Base-by-base conservation (phyloP, 2,888 invertebrate genomes). In the Drosophila meridiana region DNA sequence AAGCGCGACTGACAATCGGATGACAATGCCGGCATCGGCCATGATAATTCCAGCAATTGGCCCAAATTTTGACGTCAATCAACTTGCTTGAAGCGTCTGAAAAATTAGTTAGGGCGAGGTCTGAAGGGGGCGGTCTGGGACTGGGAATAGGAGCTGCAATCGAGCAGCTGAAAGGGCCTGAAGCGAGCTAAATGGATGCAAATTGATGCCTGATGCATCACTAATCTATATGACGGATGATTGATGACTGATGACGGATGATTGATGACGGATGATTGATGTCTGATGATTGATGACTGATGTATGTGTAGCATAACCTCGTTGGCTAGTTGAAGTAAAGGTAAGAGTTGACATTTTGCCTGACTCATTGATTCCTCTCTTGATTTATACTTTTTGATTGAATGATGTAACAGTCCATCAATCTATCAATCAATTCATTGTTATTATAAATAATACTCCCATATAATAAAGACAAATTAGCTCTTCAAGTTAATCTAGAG, bases 1-100 rank as follows among this genome's bases (percentile, higher is more conserved):
- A 81, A 87, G 84, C 70, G 66, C 68, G 69, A 64, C 68, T 69
- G 81, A 80, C 81, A 88, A 85, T 77, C 78, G 55, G 74, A 59
- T 69, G 73, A 69, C 67, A 73, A 69, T 83, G 74, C 66, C 63
- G 62, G 57, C 81, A 75, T 64, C 63, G 62, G 57, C 81, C 71
- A 74, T 72, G 81, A 81, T 78, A 80, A 83, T 75, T 78, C 61
- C 52, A 42, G 52, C 50, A 67, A 71, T 66, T 69, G 66, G 48
- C 66, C 26, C 40, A 36, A 79, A 75, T 60, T 74, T 57, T 43
- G 38, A 47, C 28, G 56, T 53, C 61, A 61, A 63, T 50, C 63
- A 66, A 61, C 36, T 45, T 4, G 56, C 40, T 56, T 40, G 56
- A 56, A 42, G 56, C 56, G 14, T 9, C 30, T 3, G 42, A 56